Evolutionary conservation across 2,888 invertebrate genomes (phyloP).

Genomic region (Brachycybe producta): DNA sequence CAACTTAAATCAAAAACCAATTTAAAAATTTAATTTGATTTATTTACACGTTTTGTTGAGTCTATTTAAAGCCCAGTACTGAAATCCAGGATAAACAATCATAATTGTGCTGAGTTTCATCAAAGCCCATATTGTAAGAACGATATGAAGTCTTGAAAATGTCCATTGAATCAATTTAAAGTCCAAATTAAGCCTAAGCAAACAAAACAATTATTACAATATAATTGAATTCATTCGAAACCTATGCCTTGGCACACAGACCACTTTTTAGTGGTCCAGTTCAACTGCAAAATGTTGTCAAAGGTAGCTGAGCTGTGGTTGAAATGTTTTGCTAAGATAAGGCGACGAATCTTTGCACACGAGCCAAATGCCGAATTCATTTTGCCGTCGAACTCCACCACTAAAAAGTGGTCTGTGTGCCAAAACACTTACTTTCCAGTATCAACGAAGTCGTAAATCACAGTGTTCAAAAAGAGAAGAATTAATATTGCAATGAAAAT

Average conservation of each 20-base stretch:
- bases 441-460: slow-evolving; percentile 56
- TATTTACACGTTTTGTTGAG: slow-evolving; percentile 23
- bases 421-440: slow-evolving; percentile 65
- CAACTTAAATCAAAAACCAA: background rate
- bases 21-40: background rate
- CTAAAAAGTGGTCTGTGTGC: too few species aligned
- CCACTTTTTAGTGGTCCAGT: too few species aligned
- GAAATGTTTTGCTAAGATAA: too few species aligned
- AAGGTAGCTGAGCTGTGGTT: too few species aligned
- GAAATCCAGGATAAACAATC: slow-evolving; percentile 37
- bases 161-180: slow-evolving; percentile 45
- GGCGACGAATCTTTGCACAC: too few species aligned
- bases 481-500: slow-evolving; percentile 66
- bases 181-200: slow-evolving; percentile 42
- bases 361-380: too few species aligned
- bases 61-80: slow-evolving; percentile 33
- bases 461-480: slow-evolving; percentile 55
- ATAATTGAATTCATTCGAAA: background rate
- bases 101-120: slow-evolving; percentile 35
- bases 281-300: too few species aligned
- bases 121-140: slow-evolving; percentile 43
- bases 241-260: too few species aligned
- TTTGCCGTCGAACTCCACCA: too few species aligned
- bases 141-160: slow-evolving; percentile 47
- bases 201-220: slow-evolving; percentile 10